Base-by-base conservation (phyloP, 2,113 vertebrate species). In the Rhinolophus sinicus region DNA sequence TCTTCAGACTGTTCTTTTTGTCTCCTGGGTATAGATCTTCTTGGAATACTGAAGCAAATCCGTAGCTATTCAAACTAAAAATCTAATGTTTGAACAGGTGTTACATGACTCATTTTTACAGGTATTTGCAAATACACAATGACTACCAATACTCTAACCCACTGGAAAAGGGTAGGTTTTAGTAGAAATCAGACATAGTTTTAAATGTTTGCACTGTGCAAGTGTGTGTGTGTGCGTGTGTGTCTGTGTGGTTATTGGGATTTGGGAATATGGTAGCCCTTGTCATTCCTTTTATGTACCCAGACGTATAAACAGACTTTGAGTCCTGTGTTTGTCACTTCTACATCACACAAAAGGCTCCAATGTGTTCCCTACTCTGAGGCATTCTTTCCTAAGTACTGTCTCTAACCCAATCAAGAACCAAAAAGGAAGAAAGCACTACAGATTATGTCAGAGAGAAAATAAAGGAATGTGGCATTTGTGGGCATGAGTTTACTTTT, bases 1-100 rank as follows among this genome's bases (percentile, higher is more conserved):
- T 75, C 47, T 82, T n/a, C 44, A 40, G n/a, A 35, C 22, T 75
- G 3, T 72, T 87, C 18, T 52, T 82, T 94, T 65, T 22, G 38
- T 73, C 35, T 88, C 44, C 38, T 89, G 35, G 35, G 19, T 83
- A 30, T 35, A 35, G 22, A n/a, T 75, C 35, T 21, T 65, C 47
- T 77, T 28, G 56, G 47, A 33, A 83, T 89, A 44, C 8, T 26
- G 50, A 47, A 38, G 33, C 3, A 12, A 50, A 89, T 24, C 1
- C 47, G 13, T 35, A 83, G 30, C 47, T 75, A 50, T 58, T 76
- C 38, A 76, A 58, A 44, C 16, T 14, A 56, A 94, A 94, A 83
- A 30, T 89, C 40, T 80, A 8, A n/a, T 65, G 44, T 35, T 64
- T 83, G 28, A 19, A 56, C 16, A n/a, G 50, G 11, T 30, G 64